Base-by-base conservation (phyloP, 2,113 vertebrate genomes). In the Panthera tigris region DNA sequence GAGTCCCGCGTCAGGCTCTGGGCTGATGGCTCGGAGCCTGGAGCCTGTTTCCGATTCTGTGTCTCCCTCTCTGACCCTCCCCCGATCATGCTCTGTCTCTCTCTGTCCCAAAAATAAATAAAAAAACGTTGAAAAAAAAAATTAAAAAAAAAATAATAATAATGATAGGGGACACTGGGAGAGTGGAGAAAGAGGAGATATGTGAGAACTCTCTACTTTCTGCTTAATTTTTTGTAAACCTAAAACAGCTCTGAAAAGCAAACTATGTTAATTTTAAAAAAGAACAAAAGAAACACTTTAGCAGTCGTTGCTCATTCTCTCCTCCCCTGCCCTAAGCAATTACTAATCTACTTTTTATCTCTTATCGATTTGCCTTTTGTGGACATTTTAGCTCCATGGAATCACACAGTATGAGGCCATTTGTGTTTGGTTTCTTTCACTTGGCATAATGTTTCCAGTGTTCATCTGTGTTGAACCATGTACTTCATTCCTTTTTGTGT, bases 141-240 rank as follows among this genome's bases (percentile, higher is more conserved):
- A 39, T 39, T 39, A 39, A 39, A 39, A 39, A 39, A 39, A 39
- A 39, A 39, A 3, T 36, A 39, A 36, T 36, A 55, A 61, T 94
- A 89, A 50, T 66, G 36, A 29, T 31, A 50, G 41, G 4, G 33
- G 41, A 71, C 25, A 27, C 13, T 50, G 23, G 15, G 52, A 33
- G 16, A 27, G 52, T n/a, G 4, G 78, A 94, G 33, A 81, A 41
- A 63, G 55, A 50, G 61, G 45, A 9, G 1, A 36, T 94, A 82
- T 39, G 39, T 82, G 33, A 52, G 13, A 89, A 82, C 57, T 45
- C 16, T 36, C 29, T 45, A 82, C 25, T 82, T 89, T n/a, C 36
- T 81, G 36, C 85, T 84, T 61, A 61, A 78, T 84, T 93, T 87
- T 61, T n/a, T 79, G 2, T 84, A 83, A 93, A 89, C 85, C 39